Evolutionary conservation across 2,797 vertebrate species (phyloP).

Genomic region (Parauchenoglanis ngamensis): DNA sequence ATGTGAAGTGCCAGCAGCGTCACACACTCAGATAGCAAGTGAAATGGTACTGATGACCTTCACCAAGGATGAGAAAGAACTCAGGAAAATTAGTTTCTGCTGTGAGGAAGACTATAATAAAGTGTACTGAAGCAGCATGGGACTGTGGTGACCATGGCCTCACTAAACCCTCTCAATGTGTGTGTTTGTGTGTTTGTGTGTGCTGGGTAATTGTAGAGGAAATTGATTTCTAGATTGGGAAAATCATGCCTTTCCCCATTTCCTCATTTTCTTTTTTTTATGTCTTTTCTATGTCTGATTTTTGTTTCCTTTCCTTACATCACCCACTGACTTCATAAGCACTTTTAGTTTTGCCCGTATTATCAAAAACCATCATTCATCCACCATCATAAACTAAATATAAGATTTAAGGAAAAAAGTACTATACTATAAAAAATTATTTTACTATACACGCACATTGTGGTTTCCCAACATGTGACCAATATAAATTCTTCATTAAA

Average conservation of each 20-base stretch:
- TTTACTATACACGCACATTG: neutral
- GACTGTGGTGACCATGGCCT: neutral
- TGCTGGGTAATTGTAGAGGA: neutral
- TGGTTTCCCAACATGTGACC: neutral
- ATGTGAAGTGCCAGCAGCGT: neutral
- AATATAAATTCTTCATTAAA: neutral
- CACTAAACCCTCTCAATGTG: neutral
- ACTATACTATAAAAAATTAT: neutral
- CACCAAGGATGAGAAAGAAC: neutral
- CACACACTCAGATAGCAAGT: conserved; percentile 1
- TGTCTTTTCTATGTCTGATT: neutral
- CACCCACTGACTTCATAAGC: neutral
- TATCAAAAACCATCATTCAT: neutral
- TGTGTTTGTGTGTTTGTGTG: neutral
- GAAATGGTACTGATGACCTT: neutral
- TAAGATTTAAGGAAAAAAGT: neutral
- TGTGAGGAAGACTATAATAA: no score
- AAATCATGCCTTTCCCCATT: neutral
- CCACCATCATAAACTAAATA: neutral
- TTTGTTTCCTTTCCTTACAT: neutral
- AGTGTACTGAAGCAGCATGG: no score
- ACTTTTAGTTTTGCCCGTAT: neutral
- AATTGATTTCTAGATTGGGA: conserved; percentile 2
- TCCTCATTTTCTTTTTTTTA: neutral
- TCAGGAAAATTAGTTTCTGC: neutral